Conservation (phyloP, 2,888 invertebrate genomes). For the Lasioglossum oenotherae region DNA sequence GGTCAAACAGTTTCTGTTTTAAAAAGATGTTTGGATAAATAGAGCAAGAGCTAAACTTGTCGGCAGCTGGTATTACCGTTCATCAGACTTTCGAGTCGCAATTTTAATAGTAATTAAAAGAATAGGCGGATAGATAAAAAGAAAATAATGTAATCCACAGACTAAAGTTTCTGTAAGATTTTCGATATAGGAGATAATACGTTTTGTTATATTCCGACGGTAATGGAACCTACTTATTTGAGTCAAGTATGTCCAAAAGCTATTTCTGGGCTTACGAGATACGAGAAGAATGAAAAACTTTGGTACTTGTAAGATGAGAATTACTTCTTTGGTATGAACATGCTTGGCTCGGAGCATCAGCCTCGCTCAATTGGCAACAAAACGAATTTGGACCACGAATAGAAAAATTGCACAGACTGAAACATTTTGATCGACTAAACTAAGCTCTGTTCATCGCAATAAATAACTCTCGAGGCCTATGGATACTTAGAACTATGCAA, state of each 20-base stretch:
- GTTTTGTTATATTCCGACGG: neutral
- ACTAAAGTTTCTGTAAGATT: neutral
- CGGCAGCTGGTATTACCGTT: neutral
- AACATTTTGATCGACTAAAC: constrained; percentile 31
- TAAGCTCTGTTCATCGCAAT: constrained; percentile 34
- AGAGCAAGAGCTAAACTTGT: neutral
- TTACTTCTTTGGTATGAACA: neutral
- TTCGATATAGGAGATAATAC: neutral
- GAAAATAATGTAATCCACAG: neutral
- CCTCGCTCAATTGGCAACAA: constrained; percentile 14
- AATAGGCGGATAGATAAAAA: neutral
- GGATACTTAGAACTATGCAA: constrained; percentile 64
- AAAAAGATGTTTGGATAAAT: constrained; percentile 16
- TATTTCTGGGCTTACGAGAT: neutral
- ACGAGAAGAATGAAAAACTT: neutral
- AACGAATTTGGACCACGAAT: constrained; percentile 34
- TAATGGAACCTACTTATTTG: constrained; percentile 7
- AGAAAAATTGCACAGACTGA: constrained; percentile 6
- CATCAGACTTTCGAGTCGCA: neutral
- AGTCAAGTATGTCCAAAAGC: neutral
- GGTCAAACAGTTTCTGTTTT: constrained; percentile 28
- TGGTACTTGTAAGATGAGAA: neutral
- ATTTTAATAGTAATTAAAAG: neutral
- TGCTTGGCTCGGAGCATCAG: constrained; percentile 7
- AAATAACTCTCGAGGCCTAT: constrained; percentile 61